Conservation (phyloP, 2,797 vertebrate species). For the Bradypodion ventrale region DNA sequence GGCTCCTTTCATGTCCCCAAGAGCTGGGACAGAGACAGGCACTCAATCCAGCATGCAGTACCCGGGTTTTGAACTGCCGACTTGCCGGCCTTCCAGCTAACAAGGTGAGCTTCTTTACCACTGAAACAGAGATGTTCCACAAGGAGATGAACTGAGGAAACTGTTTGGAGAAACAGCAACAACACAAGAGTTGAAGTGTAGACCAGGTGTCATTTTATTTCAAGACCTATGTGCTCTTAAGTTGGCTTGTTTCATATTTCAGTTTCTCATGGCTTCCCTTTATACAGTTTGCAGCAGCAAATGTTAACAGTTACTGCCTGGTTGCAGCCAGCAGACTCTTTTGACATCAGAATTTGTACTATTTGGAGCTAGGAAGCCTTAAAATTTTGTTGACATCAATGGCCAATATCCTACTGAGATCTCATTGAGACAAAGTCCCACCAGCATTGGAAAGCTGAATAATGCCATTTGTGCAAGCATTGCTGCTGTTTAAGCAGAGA, state of each 20-base stretch:
- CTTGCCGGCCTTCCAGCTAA: too few relatives aligned
- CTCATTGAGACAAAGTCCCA: too few relatives aligned
- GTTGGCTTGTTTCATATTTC: neutral
- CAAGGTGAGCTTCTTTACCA: too few relatives aligned
- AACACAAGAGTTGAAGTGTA: too few relatives aligned
- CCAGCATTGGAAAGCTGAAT: too few relatives aligned
- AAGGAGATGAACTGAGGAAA: neutral
- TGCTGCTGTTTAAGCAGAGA: too few relatives aligned
- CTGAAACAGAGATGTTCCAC: neutral
- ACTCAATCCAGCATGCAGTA: too few relatives aligned
- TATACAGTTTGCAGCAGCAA: neutral
- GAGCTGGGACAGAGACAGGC: too few relatives aligned
- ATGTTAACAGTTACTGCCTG: neutral
- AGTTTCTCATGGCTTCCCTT: neutral
- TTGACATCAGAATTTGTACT: neutral
- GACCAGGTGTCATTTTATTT: neutral
- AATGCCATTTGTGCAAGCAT: too few relatives aligned
- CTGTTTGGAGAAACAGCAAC: neutral
- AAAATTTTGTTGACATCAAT: neutral
- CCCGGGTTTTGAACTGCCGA: too few relatives aligned
- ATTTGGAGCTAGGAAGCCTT: neutral
- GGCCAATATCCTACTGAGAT: too few relatives aligned
- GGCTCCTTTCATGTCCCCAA: too few relatives aligned
- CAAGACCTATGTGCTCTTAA: neutral
- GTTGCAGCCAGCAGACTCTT: neutral